A percentile compares a stretch with the other conserved stretches of the same genome.
phyloP scores from a whole-genome alignment of 2,113 vertebrate species.

The Gallinago paraguaiae region DNA sequence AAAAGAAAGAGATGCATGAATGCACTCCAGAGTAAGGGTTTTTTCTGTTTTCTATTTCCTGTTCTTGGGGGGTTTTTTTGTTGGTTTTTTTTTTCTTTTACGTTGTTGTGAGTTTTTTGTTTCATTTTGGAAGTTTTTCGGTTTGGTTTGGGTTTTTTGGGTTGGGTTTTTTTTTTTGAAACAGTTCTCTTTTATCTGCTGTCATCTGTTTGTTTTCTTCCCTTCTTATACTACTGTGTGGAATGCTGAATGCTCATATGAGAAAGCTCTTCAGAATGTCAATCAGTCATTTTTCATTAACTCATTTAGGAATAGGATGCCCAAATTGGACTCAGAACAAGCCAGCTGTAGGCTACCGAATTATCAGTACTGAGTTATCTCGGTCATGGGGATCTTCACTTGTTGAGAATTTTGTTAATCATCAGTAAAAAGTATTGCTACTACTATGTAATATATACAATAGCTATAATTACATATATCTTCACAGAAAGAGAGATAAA shows the following conservation, averaged over 20 bases:
- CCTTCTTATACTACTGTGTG: neutral
- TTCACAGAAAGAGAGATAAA: neutral
- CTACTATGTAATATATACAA: neutral
- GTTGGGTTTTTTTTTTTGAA: neutral
- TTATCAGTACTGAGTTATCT: neutral
- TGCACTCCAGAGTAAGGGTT: neutral
- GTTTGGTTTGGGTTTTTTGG: no score
- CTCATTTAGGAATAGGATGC: neutral
- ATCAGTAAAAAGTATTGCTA: neutral
- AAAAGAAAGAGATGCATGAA: constrained; percentile 9
- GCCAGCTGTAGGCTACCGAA: neutral
- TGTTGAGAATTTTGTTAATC: neutral
- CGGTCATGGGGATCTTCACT: neutral
- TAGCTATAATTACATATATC: neutral
- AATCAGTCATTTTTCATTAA: constrained; percentile 44
- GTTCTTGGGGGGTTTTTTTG: no score
- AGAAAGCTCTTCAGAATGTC: constrained; percentile 17
- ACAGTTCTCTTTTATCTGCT: neutral
- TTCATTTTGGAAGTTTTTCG: neutral
- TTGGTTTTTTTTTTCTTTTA: neutral
- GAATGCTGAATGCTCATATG: constrained; percentile 37
- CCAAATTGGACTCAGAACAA: neutral
- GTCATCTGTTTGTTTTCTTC: constrained; percentile 3
- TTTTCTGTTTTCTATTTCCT: neutral
- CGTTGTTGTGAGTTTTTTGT: neutral